Evolutionary conservation across 2,888 invertebrate genomes (phyloP), one percentile per base, ranked within the genome.

Genomic region (Leptopilina drosophilae): DNA sequence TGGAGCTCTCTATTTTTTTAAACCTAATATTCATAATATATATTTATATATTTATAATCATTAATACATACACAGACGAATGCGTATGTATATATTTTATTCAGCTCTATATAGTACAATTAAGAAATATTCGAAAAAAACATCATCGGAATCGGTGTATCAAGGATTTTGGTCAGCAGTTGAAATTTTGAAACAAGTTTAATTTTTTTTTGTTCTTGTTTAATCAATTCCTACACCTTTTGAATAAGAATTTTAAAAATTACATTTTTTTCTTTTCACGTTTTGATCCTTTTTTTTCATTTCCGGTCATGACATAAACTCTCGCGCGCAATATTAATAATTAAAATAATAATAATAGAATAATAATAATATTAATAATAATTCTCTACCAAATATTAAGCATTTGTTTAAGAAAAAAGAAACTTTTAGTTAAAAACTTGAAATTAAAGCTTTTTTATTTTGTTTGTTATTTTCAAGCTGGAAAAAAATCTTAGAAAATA

Each of bases 21-120:
- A 82, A 81, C 82, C 75, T 82, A 82, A 80, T 82, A 80, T 77
- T 80, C 78, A 82, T 81, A 82, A 81, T 78, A 78, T 79, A 81
- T 82, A 79, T 80, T 77, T 56, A 77, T 66, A 77, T 78, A 62
- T 79, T 59, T 80, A 65, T 78, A 73, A 80, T 77, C 59, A 76
- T 77, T 77, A 40, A 73, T 40, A 73, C 73, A 73, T 56, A 53
- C 69, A 73, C 56, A 62, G 62, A 73, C 15, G 69, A 62, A 77
- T 59, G 73, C 65, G 67, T 78, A 76, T 81, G 64, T 81, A 81
- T 67, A 56, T 77, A 65, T 73, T 66, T 64, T 76, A 73, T 78
- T 78, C 78, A 82, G 78, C 78, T 76, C 80, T 80, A 80, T 81
- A 81, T 78, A 69, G 67, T 80, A 81, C 81, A 82, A 80, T 79